Percentiles rank a stretch among this genome's conserved stretches.
Conservation (phyloP, 2,888 invertebrate genomes). For the Polymixis flavicincta region DNA sequence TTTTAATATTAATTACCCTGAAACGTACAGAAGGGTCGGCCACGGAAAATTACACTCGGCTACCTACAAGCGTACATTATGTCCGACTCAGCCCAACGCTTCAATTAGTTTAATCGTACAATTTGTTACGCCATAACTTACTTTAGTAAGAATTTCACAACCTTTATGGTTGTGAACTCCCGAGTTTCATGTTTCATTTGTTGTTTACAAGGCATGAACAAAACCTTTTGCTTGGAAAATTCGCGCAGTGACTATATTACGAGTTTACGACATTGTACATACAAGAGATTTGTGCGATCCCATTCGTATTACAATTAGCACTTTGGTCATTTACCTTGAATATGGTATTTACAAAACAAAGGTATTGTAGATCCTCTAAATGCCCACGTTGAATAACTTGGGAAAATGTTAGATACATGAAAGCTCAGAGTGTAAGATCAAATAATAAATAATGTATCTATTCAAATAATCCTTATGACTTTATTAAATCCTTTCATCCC, state of each 20-base stretch:
- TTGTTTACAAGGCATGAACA: slow-evolving; percentile 20
- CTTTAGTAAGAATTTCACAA: neutral
- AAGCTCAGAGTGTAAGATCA: neutral
- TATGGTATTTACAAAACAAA: slow-evolving; percentile 13
- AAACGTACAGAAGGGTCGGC: slow-evolving; percentile 53
- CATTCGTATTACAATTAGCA: slow-evolving; percentile 30
- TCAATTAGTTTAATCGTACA: slow-evolving; percentile 57
- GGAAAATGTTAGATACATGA: neutral
- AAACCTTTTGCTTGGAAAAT: slow-evolving; percentile 9
- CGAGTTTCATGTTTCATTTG: slow-evolving; percentile 31
- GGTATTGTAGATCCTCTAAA: slow-evolving; percentile 13
- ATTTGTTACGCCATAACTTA: slow-evolving; percentile 51
- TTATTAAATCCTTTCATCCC: slow-evolving; percentile 19
- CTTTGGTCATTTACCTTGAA: slow-evolving; percentile 37
- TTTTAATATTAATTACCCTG: slow-evolving; percentile 55
- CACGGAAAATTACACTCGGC: slow-evolving; percentile 49
- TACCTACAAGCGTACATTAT: slow-evolving; percentile 41
- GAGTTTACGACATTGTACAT: slow-evolving; percentile 37
- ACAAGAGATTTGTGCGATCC: neutral
- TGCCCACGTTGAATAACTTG: slow-evolving; percentile 5
- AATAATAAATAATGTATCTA: slow-evolving; percentile 12
- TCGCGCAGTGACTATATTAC: slow-evolving; percentile 22
- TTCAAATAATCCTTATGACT: slow-evolving; percentile 17
- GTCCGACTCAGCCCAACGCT: slow-evolving; percentile 45
- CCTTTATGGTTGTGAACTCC: slow-evolving; percentile 39